These are phyloP conservation scores for Zelleria hepariella DNA, from an alignment of 2,888 invertebrate species.

Conservation along the genomic window DNA sequence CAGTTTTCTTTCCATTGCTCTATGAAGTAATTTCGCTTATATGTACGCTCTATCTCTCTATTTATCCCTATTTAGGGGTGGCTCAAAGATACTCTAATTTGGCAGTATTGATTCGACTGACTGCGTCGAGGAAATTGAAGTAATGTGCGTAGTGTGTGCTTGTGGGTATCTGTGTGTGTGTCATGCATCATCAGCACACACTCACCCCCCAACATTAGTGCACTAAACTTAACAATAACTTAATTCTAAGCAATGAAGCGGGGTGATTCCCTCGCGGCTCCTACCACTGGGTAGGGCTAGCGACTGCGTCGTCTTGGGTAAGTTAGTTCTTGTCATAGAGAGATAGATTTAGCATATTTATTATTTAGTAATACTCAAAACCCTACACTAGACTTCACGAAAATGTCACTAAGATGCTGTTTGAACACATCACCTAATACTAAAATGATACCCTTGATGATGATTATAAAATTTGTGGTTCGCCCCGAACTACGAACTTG, in stretches of 20 bases:
- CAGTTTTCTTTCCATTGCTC: too few species aligned
- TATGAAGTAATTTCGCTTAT: not conserved
- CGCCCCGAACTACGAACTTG: too few species aligned
- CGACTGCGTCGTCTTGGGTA: not conserved
- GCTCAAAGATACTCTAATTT: not conserved
- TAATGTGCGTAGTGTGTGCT: not conserved
- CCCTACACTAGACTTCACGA: too few species aligned
- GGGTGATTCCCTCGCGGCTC: conserved; percentile 45
- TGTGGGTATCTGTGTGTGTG: conserved; percentile 7
- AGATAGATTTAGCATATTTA: too few species aligned
- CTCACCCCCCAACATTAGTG: conserved; percentile 60
- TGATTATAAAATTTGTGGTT: too few species aligned
- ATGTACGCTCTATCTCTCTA: not conserved
- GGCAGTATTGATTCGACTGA: not conserved
- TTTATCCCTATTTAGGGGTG: not conserved
- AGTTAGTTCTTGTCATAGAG: not conserved
- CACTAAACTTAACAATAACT: conserved; percentile 69
- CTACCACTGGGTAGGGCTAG: conserved; percentile 2
- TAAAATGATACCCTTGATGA: too few species aligned
- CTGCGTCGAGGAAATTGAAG: not conserved
- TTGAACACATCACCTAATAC: too few species aligned
- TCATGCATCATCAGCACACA: conserved; percentile 24
- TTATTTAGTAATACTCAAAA: too few species aligned
- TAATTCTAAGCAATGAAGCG: conserved; percentile 45
- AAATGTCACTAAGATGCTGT: too few species aligned